These are phyloP conservation scores for Tetragonisca angustula DNA, from an alignment of 2,888 invertebrate species.

Conservation along the genomic window DNA sequence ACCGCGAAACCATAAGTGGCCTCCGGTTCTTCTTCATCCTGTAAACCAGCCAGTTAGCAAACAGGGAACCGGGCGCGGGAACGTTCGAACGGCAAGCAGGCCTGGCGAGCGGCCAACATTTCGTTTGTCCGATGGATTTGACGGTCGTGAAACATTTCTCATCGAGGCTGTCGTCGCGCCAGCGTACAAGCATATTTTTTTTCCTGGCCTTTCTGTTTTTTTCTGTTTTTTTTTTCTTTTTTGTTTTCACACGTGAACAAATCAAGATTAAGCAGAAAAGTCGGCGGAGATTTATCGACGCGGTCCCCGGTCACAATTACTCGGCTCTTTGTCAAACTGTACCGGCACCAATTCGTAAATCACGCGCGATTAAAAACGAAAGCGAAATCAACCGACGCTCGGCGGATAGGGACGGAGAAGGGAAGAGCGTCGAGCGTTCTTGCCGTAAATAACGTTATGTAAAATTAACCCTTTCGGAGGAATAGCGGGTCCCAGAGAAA, in stretches of 20 bases:
- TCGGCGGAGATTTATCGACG: slow-evolving; percentile 44
- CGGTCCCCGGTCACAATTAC: slow-evolving; percentile 31
- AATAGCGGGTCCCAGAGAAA: too few relatives aligned
- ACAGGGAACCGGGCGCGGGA: slow-evolving; percentile 37
- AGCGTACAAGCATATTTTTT: not conserved
- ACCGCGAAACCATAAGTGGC: slow-evolving; percentile 30
- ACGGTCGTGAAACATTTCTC: slow-evolving; percentile 45
- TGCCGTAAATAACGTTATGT: slow-evolving; percentile 42
- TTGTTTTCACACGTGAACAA: slow-evolving; percentile 29
- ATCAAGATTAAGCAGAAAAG: slow-evolving; percentile 38
- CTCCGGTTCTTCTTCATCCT: slow-evolving; percentile 31
- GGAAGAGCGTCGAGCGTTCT: not conserved
- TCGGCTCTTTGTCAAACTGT: slow-evolving; percentile 20
- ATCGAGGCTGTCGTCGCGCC: slow-evolving; percentile 38
- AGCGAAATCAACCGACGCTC: not conserved
- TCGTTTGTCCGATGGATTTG: slow-evolving; percentile 50
- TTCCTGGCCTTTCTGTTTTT: not conserved
- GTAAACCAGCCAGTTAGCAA: slow-evolving; percentile 49
- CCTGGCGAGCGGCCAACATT: slow-evolving; percentile 54
- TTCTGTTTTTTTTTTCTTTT: not conserved
- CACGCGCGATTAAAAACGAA: slow-evolving; percentile 26
- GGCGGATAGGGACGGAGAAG: too few relatives aligned
- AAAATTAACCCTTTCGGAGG: slow-evolving; percentile 31
- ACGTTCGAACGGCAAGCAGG: slow-evolving; percentile 21
- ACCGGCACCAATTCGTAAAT: slow-evolving; percentile 24